Percentiles rank a stretch among this genome's conserved stretches.
Evolutionary conservation across 2,113 vertebrate genomes (phyloP).

Genomic region (Baryphthengus martii): DNA sequence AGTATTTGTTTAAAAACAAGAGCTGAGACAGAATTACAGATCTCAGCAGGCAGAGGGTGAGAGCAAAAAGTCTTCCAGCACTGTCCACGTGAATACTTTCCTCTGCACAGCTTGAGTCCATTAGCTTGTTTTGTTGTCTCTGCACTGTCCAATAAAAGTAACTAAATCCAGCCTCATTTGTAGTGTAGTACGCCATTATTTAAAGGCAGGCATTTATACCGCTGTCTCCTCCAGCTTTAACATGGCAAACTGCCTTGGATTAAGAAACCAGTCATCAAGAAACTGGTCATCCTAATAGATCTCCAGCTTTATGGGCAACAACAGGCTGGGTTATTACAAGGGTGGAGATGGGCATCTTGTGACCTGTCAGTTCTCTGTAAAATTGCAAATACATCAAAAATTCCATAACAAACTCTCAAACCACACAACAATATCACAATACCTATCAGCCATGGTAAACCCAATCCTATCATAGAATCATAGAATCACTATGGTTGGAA

Average conservation of each 20-base stretch:
- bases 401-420: not conserved
- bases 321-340: not conserved
- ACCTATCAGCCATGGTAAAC: not conserved
- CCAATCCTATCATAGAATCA: too few relatives aligned
- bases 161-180: not conserved
- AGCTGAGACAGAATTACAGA: not conserved
- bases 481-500: too few relatives aligned
- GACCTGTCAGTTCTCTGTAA: accelerated
- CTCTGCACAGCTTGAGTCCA: slow-evolving; percentile 12
- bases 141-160: not conserved
- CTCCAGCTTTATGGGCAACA: not conserved
- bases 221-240: not conserved
- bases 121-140: not conserved
- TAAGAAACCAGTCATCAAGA: not conserved
- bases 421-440: not conserved
- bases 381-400: not conserved
- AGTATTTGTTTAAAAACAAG: not conserved
- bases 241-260: not conserved
- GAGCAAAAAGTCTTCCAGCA: not conserved
- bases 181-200: not conserved
- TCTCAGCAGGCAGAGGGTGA: not conserved
- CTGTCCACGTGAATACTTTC: not conserved
- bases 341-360: not conserved
- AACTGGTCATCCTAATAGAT: not conserved
- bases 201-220: not conserved